These are phyloP conservation scores for Chloroceryle aenea DNA, from an alignment of 2,113 vertebrate species.

Conservation along the genomic window DNA sequence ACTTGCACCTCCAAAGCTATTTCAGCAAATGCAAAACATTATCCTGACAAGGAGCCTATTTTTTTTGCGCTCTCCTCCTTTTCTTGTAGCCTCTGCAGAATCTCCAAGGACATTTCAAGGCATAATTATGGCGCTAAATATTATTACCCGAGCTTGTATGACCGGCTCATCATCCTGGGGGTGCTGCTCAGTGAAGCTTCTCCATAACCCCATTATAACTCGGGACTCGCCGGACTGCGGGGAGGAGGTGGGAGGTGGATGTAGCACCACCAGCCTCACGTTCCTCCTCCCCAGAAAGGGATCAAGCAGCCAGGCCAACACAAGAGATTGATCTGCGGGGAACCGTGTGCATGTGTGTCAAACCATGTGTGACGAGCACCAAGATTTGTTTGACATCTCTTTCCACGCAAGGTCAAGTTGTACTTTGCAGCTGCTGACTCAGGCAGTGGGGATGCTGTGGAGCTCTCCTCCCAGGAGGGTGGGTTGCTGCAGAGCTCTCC, in stretches of 20 bases:
- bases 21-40: neutral
- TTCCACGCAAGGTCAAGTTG: slow-evolving; percentile 39
- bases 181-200: neutral
- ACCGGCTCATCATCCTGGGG: neutral
- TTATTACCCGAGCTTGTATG: neutral
- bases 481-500: neutral
- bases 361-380: slow-evolving; percentile 1
- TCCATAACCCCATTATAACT: neutral
- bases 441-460: neutral
- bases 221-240: accelerated
- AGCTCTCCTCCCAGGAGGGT: neutral
- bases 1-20: neutral
- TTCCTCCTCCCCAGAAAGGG: neutral
- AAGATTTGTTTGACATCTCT: slow-evolving; percentile 54
- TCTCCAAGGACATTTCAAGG: neutral
- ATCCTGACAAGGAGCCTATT: neutral
- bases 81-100: neutral
- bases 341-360: neutral
- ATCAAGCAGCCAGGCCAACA: neutral
- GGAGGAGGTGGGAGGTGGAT: neutral
- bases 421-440: neutral
- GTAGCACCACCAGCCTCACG: accelerated
- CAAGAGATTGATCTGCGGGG: neutral
- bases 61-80: neutral
- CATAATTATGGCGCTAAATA: neutral